phyloP scores from a whole-genome alignment of 2,113 vertebrate genomes.

The Bos taurus region ARS-UCD2.0 NC_037335.1:5887501-5888000 shows the following conservation, averaged over 20 bases:
- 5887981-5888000: not conserved
- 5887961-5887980: not conserved
- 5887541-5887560: constrained; percentile 68
- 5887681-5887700: not conserved
- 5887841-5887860: not conserved
- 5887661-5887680: not conserved
- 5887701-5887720: not conserved
- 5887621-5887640: not conserved
- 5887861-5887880: not conserved
- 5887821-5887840: not conserved
- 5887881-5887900: not conserved
- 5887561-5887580: constrained; percentile 29
- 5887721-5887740: not conserved
- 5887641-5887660: not conserved
- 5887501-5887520: constrained; percentile 60
- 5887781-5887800: not conserved
- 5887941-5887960: not conserved
- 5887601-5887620: fast-evolving
- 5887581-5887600: not conserved
- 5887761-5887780: not conserved
- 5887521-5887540: constrained; percentile 66
- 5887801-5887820: not conserved
- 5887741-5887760: not conserved
- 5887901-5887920: not conserved
- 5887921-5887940: not conserved